Conservation (phyloP, 2,113 vertebrate species). For the Columbina picui region DNA sequence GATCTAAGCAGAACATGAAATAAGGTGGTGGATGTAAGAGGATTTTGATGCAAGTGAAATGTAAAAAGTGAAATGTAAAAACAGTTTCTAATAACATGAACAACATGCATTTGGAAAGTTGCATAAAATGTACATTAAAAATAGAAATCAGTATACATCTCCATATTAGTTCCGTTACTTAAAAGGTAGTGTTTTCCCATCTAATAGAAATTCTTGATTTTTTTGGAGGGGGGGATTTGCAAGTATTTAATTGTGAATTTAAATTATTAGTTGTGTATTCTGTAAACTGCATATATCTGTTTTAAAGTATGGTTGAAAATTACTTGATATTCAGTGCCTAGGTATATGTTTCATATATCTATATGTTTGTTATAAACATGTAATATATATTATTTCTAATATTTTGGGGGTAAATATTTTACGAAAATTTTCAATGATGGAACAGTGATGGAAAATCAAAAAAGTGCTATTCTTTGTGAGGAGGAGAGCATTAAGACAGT, state of each 20-base stretch:
- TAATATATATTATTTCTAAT: neutral
- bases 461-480: neutral
- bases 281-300: neutral
- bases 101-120: neutral
- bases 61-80: neutral
- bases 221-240: neutral
- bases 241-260: neutral
- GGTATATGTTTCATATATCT: neutral
- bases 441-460: conserved; percentile 76
- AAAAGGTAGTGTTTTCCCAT: neutral
- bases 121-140: neutral
- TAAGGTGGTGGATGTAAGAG: neutral
- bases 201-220: neutral
- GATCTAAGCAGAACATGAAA: neutral
- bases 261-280: neutral
- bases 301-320: neutral
- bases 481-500: conserved; percentile 49
- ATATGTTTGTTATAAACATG: neutral
- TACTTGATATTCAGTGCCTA: neutral
- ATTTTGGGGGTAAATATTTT: neutral
- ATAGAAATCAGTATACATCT: neutral
- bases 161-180: neutral
- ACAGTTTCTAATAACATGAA: rapidly evolving
- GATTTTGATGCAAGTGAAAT: neutral
- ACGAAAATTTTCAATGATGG: conserved; percentile 31